Evolutionary conservation across 2,888 invertebrate species (phyloP).

Genomic region (Tetropium fuscum): DNA sequence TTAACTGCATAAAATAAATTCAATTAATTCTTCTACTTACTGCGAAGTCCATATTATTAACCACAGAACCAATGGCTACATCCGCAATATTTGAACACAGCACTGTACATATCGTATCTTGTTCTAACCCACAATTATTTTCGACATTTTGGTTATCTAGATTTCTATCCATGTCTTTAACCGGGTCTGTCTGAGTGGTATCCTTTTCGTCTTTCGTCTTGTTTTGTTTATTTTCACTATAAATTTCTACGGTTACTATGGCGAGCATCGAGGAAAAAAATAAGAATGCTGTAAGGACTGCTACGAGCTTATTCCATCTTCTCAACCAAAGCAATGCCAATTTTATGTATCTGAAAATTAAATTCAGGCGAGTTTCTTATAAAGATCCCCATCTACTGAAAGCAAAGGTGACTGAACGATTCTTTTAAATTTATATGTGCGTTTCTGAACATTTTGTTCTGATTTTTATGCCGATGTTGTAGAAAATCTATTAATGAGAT

Average conservation of each 20-base stretch:
- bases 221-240: not conserved
- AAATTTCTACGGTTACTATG: constrained; percentile 1
- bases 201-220: not conserved
- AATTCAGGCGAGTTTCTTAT: no score
- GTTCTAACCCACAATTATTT: not conserved
- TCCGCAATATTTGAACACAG: not conserved
- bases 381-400: no score
- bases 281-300: not conserved
- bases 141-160: no score
- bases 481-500: no score
- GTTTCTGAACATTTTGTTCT: no score
- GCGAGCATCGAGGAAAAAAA: not conserved
- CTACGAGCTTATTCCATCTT: constrained; percentile 3
- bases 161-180: not conserved
- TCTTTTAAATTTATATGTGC: no score
- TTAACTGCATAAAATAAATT: no score
- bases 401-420: no score
- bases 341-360: constrained; percentile 11
- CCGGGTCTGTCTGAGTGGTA: no score
- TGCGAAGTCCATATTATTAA: not conserved
- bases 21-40: constrained; percentile 13
- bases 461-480: no score
- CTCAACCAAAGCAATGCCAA: not conserved
- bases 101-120: not conserved
- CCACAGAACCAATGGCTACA: not conserved